Evolutionary conservation across 2,113 vertebrate species (phyloP).

Genomic region (Lagenorhynchus albirostris): DNA sequence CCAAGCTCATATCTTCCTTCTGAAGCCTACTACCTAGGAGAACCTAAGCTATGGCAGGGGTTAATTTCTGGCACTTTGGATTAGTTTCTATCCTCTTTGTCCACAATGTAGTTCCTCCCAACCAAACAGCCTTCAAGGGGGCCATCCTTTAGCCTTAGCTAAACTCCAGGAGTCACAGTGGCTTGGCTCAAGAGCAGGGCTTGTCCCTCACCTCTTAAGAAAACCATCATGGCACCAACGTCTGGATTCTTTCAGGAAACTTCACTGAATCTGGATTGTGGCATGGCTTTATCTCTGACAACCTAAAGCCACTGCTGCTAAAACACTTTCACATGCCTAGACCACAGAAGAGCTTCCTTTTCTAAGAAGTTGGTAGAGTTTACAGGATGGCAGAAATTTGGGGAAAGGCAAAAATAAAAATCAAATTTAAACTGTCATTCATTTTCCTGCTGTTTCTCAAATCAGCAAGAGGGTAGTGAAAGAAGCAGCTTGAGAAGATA

Average conservation of each 20-base stretch:
- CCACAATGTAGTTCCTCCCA: not conserved
- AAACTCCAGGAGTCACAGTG: not conserved
- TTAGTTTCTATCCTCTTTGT: not conserved
- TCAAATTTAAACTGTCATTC: not conserved
- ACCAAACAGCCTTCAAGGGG: not conserved
- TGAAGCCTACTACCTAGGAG: not conserved
- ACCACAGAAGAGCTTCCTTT: slow-evolving; percentile 13
- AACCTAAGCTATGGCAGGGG: not conserved
- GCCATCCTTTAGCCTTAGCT: not conserved
- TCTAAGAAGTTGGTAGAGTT: not conserved
- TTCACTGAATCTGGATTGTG: not conserved
- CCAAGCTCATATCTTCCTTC: not conserved
- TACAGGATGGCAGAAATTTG: not conserved
- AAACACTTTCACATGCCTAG: not conserved
- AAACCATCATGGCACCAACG: not conserved
- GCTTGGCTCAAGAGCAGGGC: not conserved
- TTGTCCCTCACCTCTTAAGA: not conserved
- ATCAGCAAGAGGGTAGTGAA: not conserved
- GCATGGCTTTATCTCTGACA: not conserved
- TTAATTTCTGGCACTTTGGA: not conserved
- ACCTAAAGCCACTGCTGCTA: not conserved
- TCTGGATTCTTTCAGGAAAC: slow-evolving; percentile 13
- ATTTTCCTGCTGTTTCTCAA: slow-evolving; percentile 43
- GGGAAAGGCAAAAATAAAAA: slow-evolving; percentile 19
- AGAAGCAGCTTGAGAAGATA: not conserved